Conservation (phyloP, 1,140 invertebrate species). For the Matsumurasca onukii region DNA sequence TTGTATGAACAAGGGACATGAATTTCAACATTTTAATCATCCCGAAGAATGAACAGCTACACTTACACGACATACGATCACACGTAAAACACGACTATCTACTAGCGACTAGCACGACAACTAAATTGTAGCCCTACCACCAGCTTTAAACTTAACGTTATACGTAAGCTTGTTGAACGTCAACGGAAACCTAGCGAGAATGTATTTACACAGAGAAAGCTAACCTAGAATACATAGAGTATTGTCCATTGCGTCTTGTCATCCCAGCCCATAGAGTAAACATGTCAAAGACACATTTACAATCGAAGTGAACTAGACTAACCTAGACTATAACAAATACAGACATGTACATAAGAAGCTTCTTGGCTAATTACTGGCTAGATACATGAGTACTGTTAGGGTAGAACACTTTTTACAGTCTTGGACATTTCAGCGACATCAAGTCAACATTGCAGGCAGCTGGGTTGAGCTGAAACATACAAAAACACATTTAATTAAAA, state of each 20-base stretch:
- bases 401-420: conserved; percentile 19
- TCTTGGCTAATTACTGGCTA: neutral
- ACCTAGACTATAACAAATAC: neutral
- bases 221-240: conserved; percentile 4
- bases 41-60: neutral
- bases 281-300: neutral
- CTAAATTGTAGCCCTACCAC: conserved; percentile 16
- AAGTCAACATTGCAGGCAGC: too few relatives aligned
- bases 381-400: conserved; percentile 11
- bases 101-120: conserved; percentile 17
- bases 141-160: conserved; percentile 17
- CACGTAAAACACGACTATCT: neutral
- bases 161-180: conserved; percentile 8
- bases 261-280: neutral
- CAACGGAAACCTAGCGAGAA: neutral
- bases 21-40: neutral
- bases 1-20: neutral
- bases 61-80: neutral
- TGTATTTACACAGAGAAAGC: neutral
- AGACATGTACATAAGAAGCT: neutral
- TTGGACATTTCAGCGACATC: neutral
- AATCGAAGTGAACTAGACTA: neutral
- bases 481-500: too few relatives aligned
- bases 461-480: too few relatives aligned
- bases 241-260: conserved; percentile 10